Conservation (phyloP, 1,140 invertebrate genomes). For the Ips nitidus region DNA sequence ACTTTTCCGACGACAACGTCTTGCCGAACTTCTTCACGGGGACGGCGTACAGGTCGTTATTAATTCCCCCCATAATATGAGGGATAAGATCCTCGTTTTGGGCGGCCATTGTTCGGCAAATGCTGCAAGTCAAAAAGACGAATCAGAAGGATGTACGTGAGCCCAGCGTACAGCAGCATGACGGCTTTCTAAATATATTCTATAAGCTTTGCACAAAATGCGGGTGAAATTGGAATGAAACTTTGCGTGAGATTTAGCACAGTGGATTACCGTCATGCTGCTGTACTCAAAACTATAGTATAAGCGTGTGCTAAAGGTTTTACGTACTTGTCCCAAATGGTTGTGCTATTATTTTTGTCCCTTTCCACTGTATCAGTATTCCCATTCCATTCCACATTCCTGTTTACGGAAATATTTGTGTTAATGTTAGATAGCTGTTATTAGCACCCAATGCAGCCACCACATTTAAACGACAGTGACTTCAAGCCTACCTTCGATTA, state of each 20-base stretch:
- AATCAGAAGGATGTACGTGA: slow-evolving; percentile 1
- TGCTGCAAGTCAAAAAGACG: slow-evolving; percentile 50
- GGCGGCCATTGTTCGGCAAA: slow-evolving; percentile 58
- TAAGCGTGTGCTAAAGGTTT: background rate
- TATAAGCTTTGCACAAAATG: background rate
- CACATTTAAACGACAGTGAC: too few species aligned
- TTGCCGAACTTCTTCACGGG: slow-evolving; percentile 65
- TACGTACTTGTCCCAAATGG: slow-evolving; percentile 48
- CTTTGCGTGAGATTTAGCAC: slow-evolving; percentile 23
- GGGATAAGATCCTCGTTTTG: slow-evolving; percentile 59
- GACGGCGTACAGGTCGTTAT: slow-evolving; percentile 74
- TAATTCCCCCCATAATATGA: slow-evolving; percentile 68
- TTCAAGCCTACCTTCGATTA: slow-evolving; percentile 52
- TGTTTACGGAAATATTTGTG: slow-evolving; percentile 36
- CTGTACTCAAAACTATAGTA: slow-evolving; percentile 19
- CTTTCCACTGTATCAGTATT: slow-evolving; percentile 43
- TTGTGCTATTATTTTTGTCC: slow-evolving; percentile 44
- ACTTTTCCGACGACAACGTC: slow-evolving; percentile 49
- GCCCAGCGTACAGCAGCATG: slow-evolving; percentile 32
- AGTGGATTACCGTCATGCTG: slow-evolving; percentile 30
- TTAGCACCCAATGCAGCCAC: too few species aligned
- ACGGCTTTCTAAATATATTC: slow-evolving; percentile 17
- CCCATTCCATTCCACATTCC: slow-evolving; percentile 48
- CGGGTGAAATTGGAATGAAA: background rate
- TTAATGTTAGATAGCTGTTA: too few species aligned